A percentile compares a stretch with the other conserved stretches of the same genome.
Conservation (phyloP, 2,888 invertebrate genomes). For the Gisinianus flammeolus region DNA sequence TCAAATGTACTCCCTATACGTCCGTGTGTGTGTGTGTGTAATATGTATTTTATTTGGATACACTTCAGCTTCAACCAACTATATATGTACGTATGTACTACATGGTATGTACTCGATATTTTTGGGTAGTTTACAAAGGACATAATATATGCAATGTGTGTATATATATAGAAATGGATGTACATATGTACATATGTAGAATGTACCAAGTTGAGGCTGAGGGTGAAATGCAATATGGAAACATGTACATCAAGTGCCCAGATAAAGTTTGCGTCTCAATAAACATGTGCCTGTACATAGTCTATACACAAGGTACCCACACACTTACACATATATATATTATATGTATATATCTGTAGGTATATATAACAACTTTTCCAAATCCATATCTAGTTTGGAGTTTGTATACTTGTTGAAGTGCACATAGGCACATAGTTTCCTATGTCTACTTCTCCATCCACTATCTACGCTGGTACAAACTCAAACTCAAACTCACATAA, state of each 20-base stretch:
- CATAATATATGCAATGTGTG: background rate
- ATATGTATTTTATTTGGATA: no score
- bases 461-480: no score
- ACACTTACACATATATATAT: no score
- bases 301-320: background rate
- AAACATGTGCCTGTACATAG: constrained; percentile 3
- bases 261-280: constrained; percentile 26
- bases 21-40: no score
- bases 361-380: background rate
- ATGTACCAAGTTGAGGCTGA: background rate
- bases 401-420: constrained; percentile 10
- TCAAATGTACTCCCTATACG: no score
- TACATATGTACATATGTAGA: background rate
- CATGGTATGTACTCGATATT: constrained; percentile 3
- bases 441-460: no score
- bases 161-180: no score
- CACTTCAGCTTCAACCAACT: background rate
- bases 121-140: constrained; percentile 25
- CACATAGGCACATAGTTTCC: no score
- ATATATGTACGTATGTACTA: no score
- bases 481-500: constrained; percentile 13
- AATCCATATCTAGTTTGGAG: no score
- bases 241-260: constrained; percentile 19
- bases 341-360: no score
- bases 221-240: constrained; percentile 22